These are phyloP conservation scores for Gnathochromis pfefferi DNA, from an alignment of 2,113 vertebrate genomes.

Conservation along the genomic window DNA sequence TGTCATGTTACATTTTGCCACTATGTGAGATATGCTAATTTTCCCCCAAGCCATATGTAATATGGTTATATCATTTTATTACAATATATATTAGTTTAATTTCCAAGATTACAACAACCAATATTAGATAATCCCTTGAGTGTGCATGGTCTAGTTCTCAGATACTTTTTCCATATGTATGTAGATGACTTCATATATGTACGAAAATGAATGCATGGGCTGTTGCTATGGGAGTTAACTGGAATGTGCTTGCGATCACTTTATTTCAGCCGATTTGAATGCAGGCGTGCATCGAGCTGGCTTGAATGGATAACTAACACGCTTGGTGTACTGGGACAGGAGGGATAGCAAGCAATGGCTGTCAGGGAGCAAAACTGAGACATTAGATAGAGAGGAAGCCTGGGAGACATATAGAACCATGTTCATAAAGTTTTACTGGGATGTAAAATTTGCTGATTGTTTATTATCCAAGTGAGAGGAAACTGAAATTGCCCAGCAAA, in stretches of 20 bases:
- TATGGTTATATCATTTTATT: constrained; percentile 6
- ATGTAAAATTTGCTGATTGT: constrained; percentile 51
- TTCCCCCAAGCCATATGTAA: not conserved
- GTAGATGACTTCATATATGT: not conserved
- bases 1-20: not conserved
- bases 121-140: constrained; percentile 10
- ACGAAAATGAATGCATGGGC: constrained; percentile 7
- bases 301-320: constrained; percentile 20
- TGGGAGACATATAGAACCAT: not conserved
- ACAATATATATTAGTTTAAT: constrained; percentile 19
- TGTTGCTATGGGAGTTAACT: constrained; percentile 39
- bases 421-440: constrained; percentile 42
- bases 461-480: constrained; percentile 34
- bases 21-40: not conserved
- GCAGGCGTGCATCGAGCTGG: not conserved
- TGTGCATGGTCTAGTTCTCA: not conserved
- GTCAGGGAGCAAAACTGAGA: not conserved
- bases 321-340: not conserved
- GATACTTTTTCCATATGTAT: constrained; percentile 1
- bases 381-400: not conserved
- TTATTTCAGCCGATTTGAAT: constrained; percentile 20
- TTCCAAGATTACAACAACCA: constrained; percentile 43
- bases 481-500: constrained; percentile 32
- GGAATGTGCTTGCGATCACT: not conserved
- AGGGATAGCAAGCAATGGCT: not conserved